Evolutionary conservation across 2,797 vertebrate species (phyloP).

Genomic region (Mionectes olivaceus): DNA sequence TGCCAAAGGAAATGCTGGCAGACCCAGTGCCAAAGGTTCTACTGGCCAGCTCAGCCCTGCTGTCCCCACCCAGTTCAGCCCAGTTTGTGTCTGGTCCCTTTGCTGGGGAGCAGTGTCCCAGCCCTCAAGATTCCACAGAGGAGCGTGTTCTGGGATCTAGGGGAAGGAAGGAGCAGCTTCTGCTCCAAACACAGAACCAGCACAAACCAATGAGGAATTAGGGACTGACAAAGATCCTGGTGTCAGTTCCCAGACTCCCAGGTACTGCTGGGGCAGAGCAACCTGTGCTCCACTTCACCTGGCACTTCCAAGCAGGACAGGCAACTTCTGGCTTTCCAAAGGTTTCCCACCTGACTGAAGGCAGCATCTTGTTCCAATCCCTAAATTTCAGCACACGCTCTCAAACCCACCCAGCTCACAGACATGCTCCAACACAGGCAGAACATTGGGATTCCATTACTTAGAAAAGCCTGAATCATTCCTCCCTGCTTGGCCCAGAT

Average conservation of each 20-base stretch:
- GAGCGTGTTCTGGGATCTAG: fast-evolving
- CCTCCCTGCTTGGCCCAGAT: not conserved
- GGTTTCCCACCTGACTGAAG: not conserved
- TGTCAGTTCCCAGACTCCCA: not conserved
- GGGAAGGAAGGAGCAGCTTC: not conserved
- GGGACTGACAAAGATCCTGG: fast-evolving
- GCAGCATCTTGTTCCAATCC: not conserved
- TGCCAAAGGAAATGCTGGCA: not conserved
- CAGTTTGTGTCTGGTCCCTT: not conserved
- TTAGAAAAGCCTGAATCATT: not conserved
- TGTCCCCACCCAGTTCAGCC: not conserved
- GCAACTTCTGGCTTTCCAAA: not conserved
- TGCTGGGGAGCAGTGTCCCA: not conserved
- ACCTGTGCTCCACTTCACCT: fast-evolving
- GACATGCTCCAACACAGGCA: not conserved
- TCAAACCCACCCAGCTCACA: not conserved
- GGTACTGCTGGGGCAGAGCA: not conserved
- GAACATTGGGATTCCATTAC: fast-evolving
- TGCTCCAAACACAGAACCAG: not conserved
- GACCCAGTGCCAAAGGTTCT: not conserved
- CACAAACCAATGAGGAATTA: fast-evolving
- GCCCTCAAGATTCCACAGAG: not conserved
- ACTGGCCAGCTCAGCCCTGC: not conserved
- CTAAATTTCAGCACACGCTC: not conserved
- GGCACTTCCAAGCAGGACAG: not conserved